Evolutionary conservation across 2,888 invertebrate species (phyloP).

Genomic region (Diploptera punctata): DNA sequence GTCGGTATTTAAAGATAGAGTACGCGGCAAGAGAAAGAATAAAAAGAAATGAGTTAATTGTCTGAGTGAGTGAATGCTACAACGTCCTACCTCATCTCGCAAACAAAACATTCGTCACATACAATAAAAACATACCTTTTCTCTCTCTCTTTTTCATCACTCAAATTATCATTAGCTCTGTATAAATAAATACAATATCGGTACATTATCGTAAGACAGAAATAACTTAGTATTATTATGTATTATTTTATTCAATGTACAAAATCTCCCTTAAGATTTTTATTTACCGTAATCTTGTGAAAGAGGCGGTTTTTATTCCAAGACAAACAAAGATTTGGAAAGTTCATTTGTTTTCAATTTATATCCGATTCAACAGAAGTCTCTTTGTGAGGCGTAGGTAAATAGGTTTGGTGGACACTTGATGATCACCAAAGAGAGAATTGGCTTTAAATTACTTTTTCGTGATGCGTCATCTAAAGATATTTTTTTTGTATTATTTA

Average conservation of each 20-base stretch:
- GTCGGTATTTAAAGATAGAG: constrained; percentile 23
- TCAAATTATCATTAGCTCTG: too few relatives aligned
- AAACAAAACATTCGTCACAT: neutral
- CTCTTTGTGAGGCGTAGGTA: neutral
- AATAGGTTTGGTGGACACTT: neutral
- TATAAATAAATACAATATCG: too few relatives aligned
- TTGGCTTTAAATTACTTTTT: neutral
- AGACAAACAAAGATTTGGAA: neutral
- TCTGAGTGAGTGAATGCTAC: neutral
- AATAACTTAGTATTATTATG: too few relatives aligned
- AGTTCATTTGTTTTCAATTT: constrained; percentile 16
- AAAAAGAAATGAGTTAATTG: neutral
- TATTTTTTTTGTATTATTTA: neutral
- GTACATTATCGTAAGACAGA: too few relatives aligned
- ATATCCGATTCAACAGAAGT: neutral
- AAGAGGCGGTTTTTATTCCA: neutral
- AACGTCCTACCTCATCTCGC: neutral
- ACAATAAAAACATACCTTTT: too few relatives aligned
- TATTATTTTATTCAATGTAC: too few relatives aligned
- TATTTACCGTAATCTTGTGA: too few relatives aligned
- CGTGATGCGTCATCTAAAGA: neutral
- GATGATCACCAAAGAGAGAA: neutral
- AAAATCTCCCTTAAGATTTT: too few relatives aligned
- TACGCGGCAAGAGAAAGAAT: neutral
- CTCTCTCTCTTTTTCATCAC: too few relatives aligned